A percentile compares a stretch with the other conserved stretches of the same genome.
phyloP scores from a whole-genome alignment of 2,888 invertebrate genomes.

The Platycnemis pennipes region DNA sequence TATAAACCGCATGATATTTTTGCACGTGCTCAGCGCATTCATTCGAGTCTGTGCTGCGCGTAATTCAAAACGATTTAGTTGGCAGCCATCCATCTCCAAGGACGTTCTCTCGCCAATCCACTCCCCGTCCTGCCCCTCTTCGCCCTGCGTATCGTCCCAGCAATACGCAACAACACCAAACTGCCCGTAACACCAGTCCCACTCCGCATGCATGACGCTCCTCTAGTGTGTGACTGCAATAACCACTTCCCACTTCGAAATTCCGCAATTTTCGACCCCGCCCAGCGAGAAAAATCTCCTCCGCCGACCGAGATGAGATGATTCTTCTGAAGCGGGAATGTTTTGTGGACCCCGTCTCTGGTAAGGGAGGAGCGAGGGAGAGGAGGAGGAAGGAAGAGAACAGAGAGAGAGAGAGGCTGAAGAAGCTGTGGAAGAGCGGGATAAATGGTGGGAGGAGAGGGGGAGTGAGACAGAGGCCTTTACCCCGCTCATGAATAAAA shows the following conservation, averaged over 20 bases:
- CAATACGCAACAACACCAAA: not conserved
- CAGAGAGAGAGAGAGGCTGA: not conserved
- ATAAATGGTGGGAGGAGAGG: not conserved
- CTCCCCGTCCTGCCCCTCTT: not conserved
- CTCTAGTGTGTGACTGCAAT: not conserved
- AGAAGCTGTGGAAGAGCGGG: not conserved
- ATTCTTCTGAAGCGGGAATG: not conserved
- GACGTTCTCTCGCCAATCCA: not conserved
- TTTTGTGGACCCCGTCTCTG: too few relatives aligned
- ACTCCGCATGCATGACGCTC: not conserved
- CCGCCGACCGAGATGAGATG: not conserved
- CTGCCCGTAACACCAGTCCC: too few relatives aligned
- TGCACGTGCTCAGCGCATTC: not conserved
- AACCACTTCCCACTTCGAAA: not conserved
- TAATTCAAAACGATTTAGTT: constrained; percentile 20
- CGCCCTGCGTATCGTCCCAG: not conserved
- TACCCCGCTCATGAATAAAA: constrained; percentile 55
- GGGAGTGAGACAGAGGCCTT: not conserved
- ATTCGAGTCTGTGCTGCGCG: not conserved
- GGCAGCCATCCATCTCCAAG: not conserved
- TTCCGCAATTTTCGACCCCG: not conserved
- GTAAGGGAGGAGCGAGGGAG: not conserved
- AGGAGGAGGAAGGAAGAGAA: too few relatives aligned
- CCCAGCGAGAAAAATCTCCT: not conserved
- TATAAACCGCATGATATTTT: not conserved